Evolutionary conservation across 2,113 vertebrate genomes (phyloP).

Genomic region (Smithornis capensis): DNA sequence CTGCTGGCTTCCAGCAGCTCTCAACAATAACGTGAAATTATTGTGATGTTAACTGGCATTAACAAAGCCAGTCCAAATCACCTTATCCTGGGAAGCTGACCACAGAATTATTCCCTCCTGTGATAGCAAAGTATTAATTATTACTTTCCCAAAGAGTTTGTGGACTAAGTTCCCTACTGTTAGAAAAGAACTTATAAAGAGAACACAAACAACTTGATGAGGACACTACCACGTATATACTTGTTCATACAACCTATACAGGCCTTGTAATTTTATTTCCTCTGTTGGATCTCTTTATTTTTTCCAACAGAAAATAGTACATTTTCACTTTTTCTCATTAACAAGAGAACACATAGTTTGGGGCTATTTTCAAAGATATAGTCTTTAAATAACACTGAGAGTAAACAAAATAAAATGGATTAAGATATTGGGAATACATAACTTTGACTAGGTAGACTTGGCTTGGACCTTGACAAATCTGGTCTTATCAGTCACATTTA

Average conservation of each 20-base stretch:
- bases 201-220: not conserved
- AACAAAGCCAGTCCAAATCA: not conserved
- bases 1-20: not conserved
- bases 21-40: not conserved
- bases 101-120: not conserved
- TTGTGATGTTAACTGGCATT: not conserved
- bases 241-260: not conserved
- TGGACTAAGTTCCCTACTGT: not conserved
- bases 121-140: slow-evolving; percentile 25
- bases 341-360: not conserved
- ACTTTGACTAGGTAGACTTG: not conserved
- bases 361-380: not conserved
- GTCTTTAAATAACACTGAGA: not conserved
- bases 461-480: not conserved
- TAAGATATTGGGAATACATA: not conserved
- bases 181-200: not conserved
- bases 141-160: not conserved
- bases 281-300: not conserved
- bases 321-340: not conserved
- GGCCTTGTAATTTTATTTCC: not conserved
- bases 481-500: not conserved
- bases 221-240: not conserved
- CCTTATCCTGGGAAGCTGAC: not conserved
- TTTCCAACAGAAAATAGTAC: not conserved
- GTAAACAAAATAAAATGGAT: not conserved